Evolutionary conservation across 2,113 vertebrate species (phyloP), one percentile per base, ranked within the genome.

Genomic region (Xenopus laevis): DNA sequence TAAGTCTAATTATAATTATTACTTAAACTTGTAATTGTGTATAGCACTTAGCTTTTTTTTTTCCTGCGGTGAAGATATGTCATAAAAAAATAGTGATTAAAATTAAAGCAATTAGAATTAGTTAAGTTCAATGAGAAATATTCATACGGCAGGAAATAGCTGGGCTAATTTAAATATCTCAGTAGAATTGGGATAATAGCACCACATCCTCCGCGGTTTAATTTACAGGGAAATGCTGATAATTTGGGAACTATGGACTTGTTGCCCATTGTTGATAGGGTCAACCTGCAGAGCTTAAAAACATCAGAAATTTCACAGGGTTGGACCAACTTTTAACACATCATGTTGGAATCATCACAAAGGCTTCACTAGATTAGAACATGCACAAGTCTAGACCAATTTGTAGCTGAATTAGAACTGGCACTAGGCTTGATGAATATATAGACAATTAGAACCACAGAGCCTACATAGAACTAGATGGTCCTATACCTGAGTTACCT

Each of bases 91-190:
- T 63, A 70, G 59, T 70, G 74, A 69, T 77, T 69, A 77, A 77
- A 77, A 77, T 77, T 45, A 77, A 77, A 70, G 67, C 47, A 77
- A 77, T 77, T 77, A 77, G 67, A 69, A 70, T 70, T 55, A 64
- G 46, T 77, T 77, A 77, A 77, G 46, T 77, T 64, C 59, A 64
- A 69, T 16, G 59, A 77, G 67, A 67, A 67, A 21, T 45, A 45
- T 55, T 67, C 44, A 10, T 13, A 50, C 12, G 45, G 59, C n/a
- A 40, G 60, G 46, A 77, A 77, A 77, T 76, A 63, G 66, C 68
- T 76, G 74, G 59, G 46, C 58, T 76, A 68, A 76, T 69, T 76
- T 69, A 46, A 17, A 27, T 47, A 64, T 77, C 67, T 77, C 74
- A 13, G 45, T 45, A 70, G 74, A 62, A 52, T 69, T 4, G 47